Percentiles rank a stretch among this genome's conserved stretches.
phyloP scores from a whole-genome alignment of 2,797 vertebrate species.

The Rhinophrynus dorsalis region DNA sequence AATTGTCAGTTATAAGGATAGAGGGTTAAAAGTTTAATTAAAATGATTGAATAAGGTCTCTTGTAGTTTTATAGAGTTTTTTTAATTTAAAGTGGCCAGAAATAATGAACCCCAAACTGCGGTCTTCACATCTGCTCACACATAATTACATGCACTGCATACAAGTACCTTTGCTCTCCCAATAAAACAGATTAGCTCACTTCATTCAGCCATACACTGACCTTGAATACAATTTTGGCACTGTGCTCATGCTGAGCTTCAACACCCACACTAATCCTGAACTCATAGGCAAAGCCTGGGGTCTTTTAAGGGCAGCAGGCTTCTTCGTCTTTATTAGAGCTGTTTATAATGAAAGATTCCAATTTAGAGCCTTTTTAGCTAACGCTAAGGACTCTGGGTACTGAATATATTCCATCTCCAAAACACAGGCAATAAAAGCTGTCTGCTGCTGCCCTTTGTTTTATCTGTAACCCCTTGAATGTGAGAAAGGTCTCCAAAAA shows the following conservation, averaged over 20 bases:
- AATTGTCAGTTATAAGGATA: too few species aligned
- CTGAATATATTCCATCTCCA: not conserved
- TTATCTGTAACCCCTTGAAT: too few species aligned
- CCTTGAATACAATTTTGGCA: slow-evolving; percentile 48
- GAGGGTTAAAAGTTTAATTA: too few species aligned
- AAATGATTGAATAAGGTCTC: too few species aligned
- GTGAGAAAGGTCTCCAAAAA: too few species aligned
- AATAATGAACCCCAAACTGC: not conserved
- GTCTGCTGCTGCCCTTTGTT: too few species aligned
- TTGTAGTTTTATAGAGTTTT: too few species aligned
- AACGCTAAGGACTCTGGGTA: not conserved
- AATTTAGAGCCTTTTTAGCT: not conserved
- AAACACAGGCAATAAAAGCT: not conserved
- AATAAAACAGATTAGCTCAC: slow-evolving; percentile 47
- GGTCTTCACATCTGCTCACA: slow-evolving; percentile 32
- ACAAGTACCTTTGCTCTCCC: slow-evolving; percentile 37
- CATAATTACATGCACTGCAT: slow-evolving; percentile 30
- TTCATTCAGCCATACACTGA: slow-evolving; percentile 41
- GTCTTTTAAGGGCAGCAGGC: slow-evolving; percentile 41
- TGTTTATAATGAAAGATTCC: slow-evolving; percentile 8
- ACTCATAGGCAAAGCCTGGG: slow-evolving; percentile 45
- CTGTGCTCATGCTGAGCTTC: slow-evolving; percentile 38
- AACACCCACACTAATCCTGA: slow-evolving; percentile 40
- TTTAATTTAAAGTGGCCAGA: not conserved
- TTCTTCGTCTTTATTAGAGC: slow-evolving; percentile 23